Base-by-base conservation (phyloP, 1,140 invertebrate species). In the Drosophila triauraria region DNA sequence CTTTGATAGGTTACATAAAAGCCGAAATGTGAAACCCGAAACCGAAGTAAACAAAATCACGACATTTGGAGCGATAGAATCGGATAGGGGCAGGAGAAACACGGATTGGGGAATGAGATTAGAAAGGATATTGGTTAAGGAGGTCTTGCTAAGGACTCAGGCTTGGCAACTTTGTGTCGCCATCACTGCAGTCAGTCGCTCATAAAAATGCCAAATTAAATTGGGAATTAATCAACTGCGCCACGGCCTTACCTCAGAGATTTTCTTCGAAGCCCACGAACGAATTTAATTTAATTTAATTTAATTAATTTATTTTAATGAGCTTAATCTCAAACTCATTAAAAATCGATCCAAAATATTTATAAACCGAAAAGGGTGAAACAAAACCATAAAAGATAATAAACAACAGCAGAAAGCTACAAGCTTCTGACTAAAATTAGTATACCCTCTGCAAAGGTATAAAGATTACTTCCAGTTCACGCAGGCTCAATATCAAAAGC, bases 141-240 rank as follows among this genome's bases (percentile, higher is more conserved):
- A 32, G 8, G 32, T 2, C 32, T 30, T 53, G 27, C 8, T 8
- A n/a, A 32, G 27, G 50, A 32, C 27, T 17, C 15, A 10, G 56
- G n/a, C n/a, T n/a, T n/a, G n/a, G n/a, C n/a, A n/a, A n/a, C n/a
- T n/a, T n/a, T n/a, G n/a, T n/a, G n/a, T n/a, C n/a, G n/a, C n/a
- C n/a, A n/a, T n/a, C n/a, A n/a, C n/a, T n/a, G n/a, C n/a, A n/a
- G n/a, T n/a, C n/a, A n/a, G n/a, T n/a, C n/a, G n/a, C n/a, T n/a
- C n/a, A n/a, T n/a, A n/a, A n/a, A n/a, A n/a, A n/a, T n/a, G n/a
- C n/a, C n/a, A n/a, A n/a, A n/a, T n/a, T n/a, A n/a, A n/a, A 84
- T 67, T 17, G 68, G 48, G 53, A 84, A 84, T 84, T 84, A 84
- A 84, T 84, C 77, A 84, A 84, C 72, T n/a, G n/a, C n/a, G n/a